A percentile compares a stretch with the other conserved stretches of the same genome.
phyloP scores from a whole-genome alignment of 2,113 vertebrate genomes.

The Aptenodytes patagonicus region DNA sequence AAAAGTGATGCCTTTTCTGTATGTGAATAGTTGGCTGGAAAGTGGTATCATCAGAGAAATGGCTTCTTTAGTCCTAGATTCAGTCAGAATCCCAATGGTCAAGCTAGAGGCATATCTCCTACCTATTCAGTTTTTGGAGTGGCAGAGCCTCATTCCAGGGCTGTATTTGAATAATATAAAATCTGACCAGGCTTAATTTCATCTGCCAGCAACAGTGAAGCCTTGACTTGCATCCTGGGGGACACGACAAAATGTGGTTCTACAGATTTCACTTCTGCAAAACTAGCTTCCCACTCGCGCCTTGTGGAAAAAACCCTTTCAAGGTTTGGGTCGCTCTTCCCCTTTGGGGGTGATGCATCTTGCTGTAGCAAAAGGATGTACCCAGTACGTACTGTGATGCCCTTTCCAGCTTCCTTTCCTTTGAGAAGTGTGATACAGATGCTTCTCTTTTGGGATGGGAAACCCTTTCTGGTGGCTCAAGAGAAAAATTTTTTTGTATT shows the following conservation, averaged over 20 bases:
- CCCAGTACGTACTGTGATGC: not conserved
- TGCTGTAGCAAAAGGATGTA: not conserved
- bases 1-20: not conserved
- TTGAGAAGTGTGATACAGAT: not conserved
- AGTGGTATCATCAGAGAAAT: not conserved
- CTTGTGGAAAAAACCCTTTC: not conserved
- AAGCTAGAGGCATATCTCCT: not conserved
- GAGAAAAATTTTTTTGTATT: not conserved
- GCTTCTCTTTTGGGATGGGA: not conserved
- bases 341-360: not conserved
- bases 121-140: not conserved
- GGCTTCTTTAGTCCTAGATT: not conserved
- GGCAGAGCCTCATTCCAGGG: not conserved
- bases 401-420: not conserved
- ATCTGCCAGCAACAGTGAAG: not conserved
- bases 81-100: not conserved
- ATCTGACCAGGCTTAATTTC: not conserved
- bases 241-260: fast-evolving
- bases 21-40: not conserved
- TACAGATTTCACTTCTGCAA: not conserved
- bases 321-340: not conserved
- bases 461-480: not conserved
- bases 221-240: not conserved
- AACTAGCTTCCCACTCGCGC: not conserved
- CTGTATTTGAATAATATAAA: not conserved